phyloP scores from a whole-genome alignment of 2,113 vertebrate genomes.

The Piaya cayana region DNA sequence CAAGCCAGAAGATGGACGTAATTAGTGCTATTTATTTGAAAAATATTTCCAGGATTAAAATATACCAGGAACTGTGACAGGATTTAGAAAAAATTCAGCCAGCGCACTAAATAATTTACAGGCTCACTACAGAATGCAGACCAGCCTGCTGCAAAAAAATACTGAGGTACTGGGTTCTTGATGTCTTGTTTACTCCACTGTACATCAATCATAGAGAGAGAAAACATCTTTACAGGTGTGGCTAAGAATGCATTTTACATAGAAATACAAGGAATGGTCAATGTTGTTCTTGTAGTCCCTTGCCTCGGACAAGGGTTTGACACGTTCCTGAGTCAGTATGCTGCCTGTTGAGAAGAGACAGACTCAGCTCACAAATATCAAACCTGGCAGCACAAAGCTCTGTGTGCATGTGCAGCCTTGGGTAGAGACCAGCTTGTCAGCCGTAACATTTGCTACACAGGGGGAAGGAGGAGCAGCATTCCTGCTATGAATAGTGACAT shows the following conservation, averaged over 20 bases:
- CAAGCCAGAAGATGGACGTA: background rate
- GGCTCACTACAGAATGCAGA: background rate
- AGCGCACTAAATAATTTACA: background rate
- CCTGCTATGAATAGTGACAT: background rate
- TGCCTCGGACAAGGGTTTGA: background rate
- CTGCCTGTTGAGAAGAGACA: background rate
- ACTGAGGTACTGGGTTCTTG: background rate
- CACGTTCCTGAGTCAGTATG: background rate
- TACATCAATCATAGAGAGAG: background rate
- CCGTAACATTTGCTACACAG: rapidly evolving
- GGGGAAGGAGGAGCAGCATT: background rate
- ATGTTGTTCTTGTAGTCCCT: background rate
- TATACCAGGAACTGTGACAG: background rate
- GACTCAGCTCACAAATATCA: background rate
- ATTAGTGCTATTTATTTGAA: background rate
- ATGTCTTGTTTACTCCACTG: background rate
- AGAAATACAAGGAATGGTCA: background rate
- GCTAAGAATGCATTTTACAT: background rate
- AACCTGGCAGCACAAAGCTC: background rate
- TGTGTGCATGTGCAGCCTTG: background rate
- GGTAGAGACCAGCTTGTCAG: background rate
- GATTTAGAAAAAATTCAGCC: background rate
- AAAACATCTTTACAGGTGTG: background rate
- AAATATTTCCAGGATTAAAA: background rate
- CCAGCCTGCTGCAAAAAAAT: background rate